Evolutionary conservation across 2,888 invertebrate genomes (phyloP).

Genomic region (Apamea monoglypha): DNA sequence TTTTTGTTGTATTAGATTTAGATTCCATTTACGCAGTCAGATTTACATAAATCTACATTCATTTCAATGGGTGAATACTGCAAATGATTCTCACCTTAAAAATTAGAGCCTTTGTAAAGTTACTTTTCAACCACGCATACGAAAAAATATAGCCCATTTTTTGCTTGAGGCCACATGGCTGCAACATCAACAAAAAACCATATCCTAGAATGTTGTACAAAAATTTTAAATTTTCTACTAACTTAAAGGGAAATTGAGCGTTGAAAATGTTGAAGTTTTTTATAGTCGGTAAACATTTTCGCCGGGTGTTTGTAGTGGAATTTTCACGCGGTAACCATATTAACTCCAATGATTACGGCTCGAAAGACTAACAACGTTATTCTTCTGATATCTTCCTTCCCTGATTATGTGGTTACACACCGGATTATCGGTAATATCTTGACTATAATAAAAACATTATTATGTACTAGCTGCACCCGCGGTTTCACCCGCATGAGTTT

Average conservation of each 20-base stretch:
- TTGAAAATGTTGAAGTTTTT: slow-evolving; percentile 56
- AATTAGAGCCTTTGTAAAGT: slow-evolving; percentile 12
- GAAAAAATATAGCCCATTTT: slow-evolving; percentile 12
- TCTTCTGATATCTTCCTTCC: slow-evolving; percentile 30
- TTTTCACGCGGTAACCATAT: slow-evolving; percentile 49
- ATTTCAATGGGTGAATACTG: background rate
- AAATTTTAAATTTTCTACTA: slow-evolving; percentile 27
- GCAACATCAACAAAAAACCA: slow-evolving; percentile 21
- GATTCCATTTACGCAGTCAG: background rate
- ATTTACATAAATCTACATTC: background rate
- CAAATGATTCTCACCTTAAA: background rate
- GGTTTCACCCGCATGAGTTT: too few relatives aligned
- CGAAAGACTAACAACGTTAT: slow-evolving; percentile 21
- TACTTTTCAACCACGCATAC: background rate
- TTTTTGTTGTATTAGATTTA: background rate
- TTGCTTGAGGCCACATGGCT: slow-evolving; percentile 3
- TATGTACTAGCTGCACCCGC: too few relatives aligned
- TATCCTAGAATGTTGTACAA: slow-evolving; percentile 14
- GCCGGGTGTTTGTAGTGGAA: slow-evolving; percentile 43
- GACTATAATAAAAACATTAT: background rate
- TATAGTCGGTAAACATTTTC: slow-evolving; percentile 49
- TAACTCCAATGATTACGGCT: slow-evolving; percentile 42
- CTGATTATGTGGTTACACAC: slow-evolving; percentile 21
- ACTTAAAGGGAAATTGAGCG: slow-evolving; percentile 47
- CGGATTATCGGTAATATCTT: background rate